Evolutionary conservation across 2,113 vertebrate species (phyloP), one percentile per base, ranked within the genome.

Genomic region (Dunckerocampus dactyliophorus): DNA sequence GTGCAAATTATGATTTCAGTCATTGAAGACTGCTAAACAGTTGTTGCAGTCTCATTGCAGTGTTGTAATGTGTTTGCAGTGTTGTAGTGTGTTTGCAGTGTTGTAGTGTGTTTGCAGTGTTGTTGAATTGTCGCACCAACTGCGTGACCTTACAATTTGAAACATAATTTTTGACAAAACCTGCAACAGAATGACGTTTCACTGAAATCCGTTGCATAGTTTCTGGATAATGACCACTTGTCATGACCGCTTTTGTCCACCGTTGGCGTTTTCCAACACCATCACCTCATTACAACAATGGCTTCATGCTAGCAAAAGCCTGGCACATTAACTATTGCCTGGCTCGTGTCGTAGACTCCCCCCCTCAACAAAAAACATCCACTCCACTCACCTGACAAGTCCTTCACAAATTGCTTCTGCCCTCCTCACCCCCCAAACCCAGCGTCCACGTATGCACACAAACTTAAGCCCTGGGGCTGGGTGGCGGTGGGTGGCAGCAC

Each of bases 361-460:
- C 8, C 16, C 59, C 69, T 67, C 75, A 37, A n/a, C n/a, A 19
- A 55, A 75, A 82, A 78, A 75, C 80, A 83, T 75, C 75, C 75
- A 89, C 88, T 91, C 89, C 88, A 91, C 90, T 93, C 90, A 70
- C 72, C 65, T 88, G 90, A 89, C 91, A 93, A 91, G 92, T 93
- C 89, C 92, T 90, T 90, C 90, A 88, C 90, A 94, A 95, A 96
- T 95, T 95, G 93, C 92, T 94, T 94, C 92, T 90, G 90, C 89
- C 87, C 86, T 87, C 72, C 57, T 93, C 92, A 93, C 81, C 86
- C 88, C 20, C 19, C 51, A 1, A 20, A 9, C 21, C 57, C 14
- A 69, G 77, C 76, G 74, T 80, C 75, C 79, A 80, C 62, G 72
- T 53, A 47, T 82, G 56, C 76, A 75, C 81, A 86, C 82, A 80